Evolutionary conservation across 2,888 invertebrate species (phyloP).

Genomic region (Drosophila nigritarsus): DNA sequence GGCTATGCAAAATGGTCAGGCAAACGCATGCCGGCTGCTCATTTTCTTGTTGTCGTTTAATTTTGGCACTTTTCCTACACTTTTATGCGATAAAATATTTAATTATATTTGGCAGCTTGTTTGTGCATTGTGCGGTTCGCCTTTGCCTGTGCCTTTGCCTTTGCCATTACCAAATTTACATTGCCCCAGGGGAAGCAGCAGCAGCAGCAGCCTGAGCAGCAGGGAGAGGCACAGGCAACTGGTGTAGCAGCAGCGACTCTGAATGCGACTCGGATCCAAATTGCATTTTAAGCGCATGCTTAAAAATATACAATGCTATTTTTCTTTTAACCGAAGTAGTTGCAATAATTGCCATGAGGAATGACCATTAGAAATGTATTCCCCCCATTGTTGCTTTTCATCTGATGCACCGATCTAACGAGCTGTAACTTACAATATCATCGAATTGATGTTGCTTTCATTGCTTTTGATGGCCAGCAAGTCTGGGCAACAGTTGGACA

Average conservation of each 20-base stretch:
- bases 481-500: neutral
- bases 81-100: constrained; percentile 81
- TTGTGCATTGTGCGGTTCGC: constrained; percentile 71
- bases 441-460: neutral
- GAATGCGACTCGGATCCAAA: constrained; percentile 11
- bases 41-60: constrained; percentile 77
- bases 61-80: constrained; percentile 73
- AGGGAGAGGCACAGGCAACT: neutral
- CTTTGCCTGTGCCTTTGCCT: constrained; percentile 35
- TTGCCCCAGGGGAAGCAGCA: constrained; percentile 46
- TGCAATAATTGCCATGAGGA: neutral
- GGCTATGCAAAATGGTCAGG: constrained; percentile 39
- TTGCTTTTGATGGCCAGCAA: neutral
- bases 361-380: neutral
- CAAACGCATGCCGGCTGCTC: constrained; percentile 74
- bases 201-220: neutral
- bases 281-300: constrained; percentile 52
- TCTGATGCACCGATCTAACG: neutral
- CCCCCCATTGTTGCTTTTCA: neutral
- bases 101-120: constrained; percentile 79
- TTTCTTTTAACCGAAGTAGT: neutral
- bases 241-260: neutral
- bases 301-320: constrained; percentile 21
- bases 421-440: neutral
- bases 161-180: constrained; percentile 58